These are phyloP conservation scores for Drosophila fuyamai DNA, from an alignment of 1,140 invertebrate genomes.

Conservation along the genomic window DNA sequence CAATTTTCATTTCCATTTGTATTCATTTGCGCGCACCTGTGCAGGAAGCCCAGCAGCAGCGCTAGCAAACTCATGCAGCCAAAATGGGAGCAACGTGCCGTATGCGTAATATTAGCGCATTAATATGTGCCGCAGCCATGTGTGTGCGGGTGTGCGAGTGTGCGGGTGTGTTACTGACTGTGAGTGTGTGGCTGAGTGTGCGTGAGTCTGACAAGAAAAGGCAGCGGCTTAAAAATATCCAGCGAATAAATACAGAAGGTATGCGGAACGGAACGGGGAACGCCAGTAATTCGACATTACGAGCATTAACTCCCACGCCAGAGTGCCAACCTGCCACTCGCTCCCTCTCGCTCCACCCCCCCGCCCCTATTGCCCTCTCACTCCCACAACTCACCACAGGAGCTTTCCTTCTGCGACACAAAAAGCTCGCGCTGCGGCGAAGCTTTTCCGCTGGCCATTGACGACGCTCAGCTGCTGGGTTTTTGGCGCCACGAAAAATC, in stretches of 20 bases:
- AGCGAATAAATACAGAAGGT: constrained; percentile 33
- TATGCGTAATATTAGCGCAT: constrained; percentile 69
- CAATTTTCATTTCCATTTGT: constrained; percentile 51
- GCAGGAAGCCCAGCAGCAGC: constrained; percentile 13
- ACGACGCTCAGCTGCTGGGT: not conserved
- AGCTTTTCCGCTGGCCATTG: constrained; percentile 35
- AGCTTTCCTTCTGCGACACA: constrained; percentile 22
- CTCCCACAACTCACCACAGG: constrained; percentile 55
- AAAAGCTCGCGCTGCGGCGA: constrained; percentile 36
- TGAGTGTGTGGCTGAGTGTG: constrained; percentile 13
- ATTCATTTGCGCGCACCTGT: constrained; percentile 45
- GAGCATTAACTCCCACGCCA: constrained; percentile 65
- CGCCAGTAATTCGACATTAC: constrained; percentile 73
- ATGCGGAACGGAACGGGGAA: constrained; percentile 48
- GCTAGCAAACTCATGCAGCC: constrained; percentile 3
- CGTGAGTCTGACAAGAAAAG: constrained; percentile 62
- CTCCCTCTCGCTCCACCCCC: constrained; percentile 2
- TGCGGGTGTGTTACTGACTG: not conserved
- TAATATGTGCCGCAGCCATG: constrained; percentile 48
- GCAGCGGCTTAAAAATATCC: constrained; percentile 68
- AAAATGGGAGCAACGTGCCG: constrained; percentile 49
- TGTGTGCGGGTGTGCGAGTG: not conserved
- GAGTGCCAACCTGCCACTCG: constrained; percentile 6
- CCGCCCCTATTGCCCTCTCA: not conserved
- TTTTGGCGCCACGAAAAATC: constrained; percentile 65